Evolutionary conservation across 2,113 vertebrate genomes (phyloP).

Genomic region (Piliocolobus tephrosceles): DNA sequence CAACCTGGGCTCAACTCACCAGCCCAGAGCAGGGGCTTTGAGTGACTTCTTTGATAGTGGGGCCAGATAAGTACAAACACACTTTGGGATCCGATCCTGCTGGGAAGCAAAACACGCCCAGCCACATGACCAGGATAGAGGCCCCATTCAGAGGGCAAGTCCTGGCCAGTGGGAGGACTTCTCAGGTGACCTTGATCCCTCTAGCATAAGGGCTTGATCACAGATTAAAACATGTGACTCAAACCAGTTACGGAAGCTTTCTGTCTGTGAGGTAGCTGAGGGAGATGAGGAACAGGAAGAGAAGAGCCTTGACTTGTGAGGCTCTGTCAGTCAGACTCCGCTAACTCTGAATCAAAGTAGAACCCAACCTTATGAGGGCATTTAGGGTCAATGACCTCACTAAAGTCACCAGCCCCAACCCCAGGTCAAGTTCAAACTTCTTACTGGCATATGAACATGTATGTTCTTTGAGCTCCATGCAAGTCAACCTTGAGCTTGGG

Average conservation of each 20-base stretch:
- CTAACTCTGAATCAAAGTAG: neutral
- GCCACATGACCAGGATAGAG: neutral
- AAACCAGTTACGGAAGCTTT: neutral
- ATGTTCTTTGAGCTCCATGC: neutral
- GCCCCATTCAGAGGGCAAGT: neutral
- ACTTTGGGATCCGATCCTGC: neutral
- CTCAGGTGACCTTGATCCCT: neutral
- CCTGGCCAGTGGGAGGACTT: neutral
- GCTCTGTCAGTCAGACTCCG: neutral
- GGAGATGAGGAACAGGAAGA: neutral
- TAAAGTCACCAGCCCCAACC: neutral
- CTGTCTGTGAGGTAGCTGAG: neutral
- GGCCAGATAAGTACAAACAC: neutral
- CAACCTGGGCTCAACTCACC: neutral
- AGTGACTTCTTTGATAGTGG: neutral
- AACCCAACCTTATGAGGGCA: neutral
- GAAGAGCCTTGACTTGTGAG: neutral
- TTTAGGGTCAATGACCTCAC: neutral
- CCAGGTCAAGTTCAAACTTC: neutral
- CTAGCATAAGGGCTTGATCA: neutral
- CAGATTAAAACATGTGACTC: neutral
- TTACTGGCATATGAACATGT: neutral
- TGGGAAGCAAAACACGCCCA: neutral
- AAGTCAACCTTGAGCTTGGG: neutral
- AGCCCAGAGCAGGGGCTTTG: neutral